phyloP scores from a whole-genome alignment of 2,888 invertebrate genomes.

The Diaprepes abbreviatus region DNA sequence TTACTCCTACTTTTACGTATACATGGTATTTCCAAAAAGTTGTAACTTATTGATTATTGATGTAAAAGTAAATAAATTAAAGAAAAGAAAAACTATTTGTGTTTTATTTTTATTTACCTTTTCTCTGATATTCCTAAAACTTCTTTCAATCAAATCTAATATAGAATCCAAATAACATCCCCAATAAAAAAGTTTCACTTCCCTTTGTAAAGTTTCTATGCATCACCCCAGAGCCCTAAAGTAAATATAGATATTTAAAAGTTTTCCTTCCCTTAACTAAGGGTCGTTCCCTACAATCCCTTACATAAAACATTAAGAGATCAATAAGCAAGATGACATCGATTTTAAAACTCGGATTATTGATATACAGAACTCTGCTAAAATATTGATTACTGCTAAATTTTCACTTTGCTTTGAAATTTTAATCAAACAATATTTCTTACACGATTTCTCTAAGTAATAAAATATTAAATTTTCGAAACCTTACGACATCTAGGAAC shows the following conservation, averaged over 20 bases:
- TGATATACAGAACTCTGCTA: slow-evolving; percentile 5
- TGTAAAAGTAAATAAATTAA: slow-evolving; percentile 52
- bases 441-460: no score
- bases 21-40: slow-evolving; percentile 52
- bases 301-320: slow-evolving; percentile 6
- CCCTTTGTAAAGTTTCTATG: slow-evolving; percentile 40
- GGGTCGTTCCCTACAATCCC: slow-evolving; percentile 25
- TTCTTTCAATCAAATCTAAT: slow-evolving; percentile 40
- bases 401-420: no score
- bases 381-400: slow-evolving; percentile 14
- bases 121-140: slow-evolving; percentile 28
- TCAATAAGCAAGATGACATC: slow-evolving; percentile 10
- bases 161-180: slow-evolving; percentile 47
- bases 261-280: slow-evolving; percentile 36
- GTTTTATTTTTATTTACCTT: slow-evolving; percentile 43
- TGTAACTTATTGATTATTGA: slow-evolving; percentile 51
- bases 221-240: slow-evolving; percentile 47
- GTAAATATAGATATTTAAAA: slow-evolving; percentile 48
- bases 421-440: no score
- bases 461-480: no score
- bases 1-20: slow-evolving; percentile 50
- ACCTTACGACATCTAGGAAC: no score
- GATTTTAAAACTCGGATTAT: background rate
- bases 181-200: slow-evolving; percentile 39
- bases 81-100: slow-evolving; percentile 36